These are phyloP conservation scores for Panulirus ornatus DNA, from an alignment of 1,140 invertebrate genomes.

Conservation along the genomic window DNA sequence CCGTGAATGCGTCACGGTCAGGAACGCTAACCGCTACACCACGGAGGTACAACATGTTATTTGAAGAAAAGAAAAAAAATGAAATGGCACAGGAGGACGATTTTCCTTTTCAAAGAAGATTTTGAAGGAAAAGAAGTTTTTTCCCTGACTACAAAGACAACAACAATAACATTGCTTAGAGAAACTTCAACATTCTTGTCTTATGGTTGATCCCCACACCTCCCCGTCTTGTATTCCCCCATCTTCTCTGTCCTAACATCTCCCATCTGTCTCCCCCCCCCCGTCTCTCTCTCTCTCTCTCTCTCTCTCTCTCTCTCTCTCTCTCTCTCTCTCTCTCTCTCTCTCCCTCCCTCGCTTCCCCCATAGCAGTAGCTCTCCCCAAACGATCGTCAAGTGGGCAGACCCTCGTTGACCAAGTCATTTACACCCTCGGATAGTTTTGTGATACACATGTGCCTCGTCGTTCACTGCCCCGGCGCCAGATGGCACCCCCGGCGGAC, in stretches of 20 bases:
- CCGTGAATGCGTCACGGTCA: too few relatives aligned
- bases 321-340: background rate
- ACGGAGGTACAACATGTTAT: too few relatives aligned
- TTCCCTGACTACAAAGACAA: too few relatives aligned
- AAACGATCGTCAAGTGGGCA: constrained; percentile 34
- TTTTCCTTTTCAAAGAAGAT: too few relatives aligned
- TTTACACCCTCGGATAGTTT: constrained; percentile 26
- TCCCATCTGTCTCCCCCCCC: background rate
- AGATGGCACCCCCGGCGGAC: background rate
- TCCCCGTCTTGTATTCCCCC: too few relatives aligned
- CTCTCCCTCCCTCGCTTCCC: background rate
- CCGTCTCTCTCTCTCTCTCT: constrained; percentile 6
- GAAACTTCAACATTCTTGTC: too few relatives aligned
- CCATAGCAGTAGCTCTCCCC: background rate
- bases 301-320: constrained; percentile 3
- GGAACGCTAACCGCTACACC: too few relatives aligned
- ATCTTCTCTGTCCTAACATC: background rate
- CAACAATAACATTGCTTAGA: too few relatives aligned
- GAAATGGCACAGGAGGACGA: too few relatives aligned
- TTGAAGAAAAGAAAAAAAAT: too few relatives aligned
- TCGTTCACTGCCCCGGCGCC: constrained; percentile 12
- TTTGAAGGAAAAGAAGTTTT: too few relatives aligned
- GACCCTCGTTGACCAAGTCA: constrained; percentile 28
- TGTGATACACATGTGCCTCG: constrained; percentile 33
- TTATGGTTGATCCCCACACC: too few relatives aligned